phyloP scores from a whole-genome alignment of 1,140 invertebrate species.

The Calephelis virginiensis region DNA sequence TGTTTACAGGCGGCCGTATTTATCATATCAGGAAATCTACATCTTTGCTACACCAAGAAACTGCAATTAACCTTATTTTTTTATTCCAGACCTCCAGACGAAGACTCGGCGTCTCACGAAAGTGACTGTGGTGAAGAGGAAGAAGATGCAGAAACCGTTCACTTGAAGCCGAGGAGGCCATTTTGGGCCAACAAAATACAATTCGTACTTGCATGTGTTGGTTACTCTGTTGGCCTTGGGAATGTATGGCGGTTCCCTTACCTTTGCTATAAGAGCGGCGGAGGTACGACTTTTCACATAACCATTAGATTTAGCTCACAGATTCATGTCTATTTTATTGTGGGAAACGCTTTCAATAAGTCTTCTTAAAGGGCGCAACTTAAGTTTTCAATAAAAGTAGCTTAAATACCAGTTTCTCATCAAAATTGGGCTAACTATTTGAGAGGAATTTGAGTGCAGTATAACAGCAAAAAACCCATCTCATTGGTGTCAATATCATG shows the following conservation, averaged over 20 bases:
- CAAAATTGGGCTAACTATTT: no score
- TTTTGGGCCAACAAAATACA: slow-evolving; percentile 95
- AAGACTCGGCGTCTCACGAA: slow-evolving; percentile 83
- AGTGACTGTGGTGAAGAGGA: slow-evolving; percentile 82
- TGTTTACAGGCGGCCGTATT: no score
- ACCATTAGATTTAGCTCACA: no score
- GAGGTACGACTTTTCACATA: slow-evolving; percentile 79
- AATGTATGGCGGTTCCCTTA: slow-evolving; percentile 95
- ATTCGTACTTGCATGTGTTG: slow-evolving; percentile 93
- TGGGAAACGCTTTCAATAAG: no score
- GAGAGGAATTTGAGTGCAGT: no score
- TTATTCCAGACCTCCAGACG: slow-evolving; percentile 81
- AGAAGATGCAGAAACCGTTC: slow-evolving; percentile 81
- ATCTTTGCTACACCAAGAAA: neutral
- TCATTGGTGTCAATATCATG: no score
- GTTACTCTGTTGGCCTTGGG: slow-evolving; percentile 94
- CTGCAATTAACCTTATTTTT: slow-evolving; percentile 8
- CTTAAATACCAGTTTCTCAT: no score
- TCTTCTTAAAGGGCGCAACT: no score
- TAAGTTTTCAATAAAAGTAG: no score
- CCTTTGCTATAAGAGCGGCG: slow-evolving; percentile 90
- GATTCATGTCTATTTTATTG: no score
- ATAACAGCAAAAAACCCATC: no score
- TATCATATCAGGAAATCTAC: neutral
- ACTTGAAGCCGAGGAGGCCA: slow-evolving; percentile 85